These are phyloP conservation scores for Pitangus sulphuratus DNA, from an alignment of 2,797 vertebrate species.

Conservation along the genomic window DNA sequence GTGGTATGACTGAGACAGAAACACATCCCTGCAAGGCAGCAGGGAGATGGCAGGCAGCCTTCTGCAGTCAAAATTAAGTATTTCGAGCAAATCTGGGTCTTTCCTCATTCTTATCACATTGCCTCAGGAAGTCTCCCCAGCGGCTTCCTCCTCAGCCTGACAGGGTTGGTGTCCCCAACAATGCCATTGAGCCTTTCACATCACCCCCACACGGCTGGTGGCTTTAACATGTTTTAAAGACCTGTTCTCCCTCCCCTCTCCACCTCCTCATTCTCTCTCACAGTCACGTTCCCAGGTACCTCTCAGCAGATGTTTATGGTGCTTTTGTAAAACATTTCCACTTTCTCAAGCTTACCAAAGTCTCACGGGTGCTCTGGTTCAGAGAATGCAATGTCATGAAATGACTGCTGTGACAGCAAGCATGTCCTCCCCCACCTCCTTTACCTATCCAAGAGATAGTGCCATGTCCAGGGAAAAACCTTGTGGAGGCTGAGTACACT, in stretches of 20 bases:
- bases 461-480: neutral
- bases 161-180: neutral
- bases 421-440: neutral
- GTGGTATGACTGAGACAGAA: rapidly evolving
- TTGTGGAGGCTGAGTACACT: neutral
- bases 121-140: neutral
- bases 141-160: neutral
- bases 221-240: neutral
- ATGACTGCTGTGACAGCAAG: neutral
- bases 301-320: constrained; percentile 32
- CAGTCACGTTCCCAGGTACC: neutral
- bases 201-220: neutral
- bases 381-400: neutral
- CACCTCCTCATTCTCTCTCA: neutral
- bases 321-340: constrained; percentile 1
- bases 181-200: neutral
- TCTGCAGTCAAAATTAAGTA: constrained; percentile 35
- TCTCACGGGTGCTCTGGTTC: neutral
- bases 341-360: neutral
- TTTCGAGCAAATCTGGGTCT: constrained; percentile 6
- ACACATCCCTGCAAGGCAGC: neutral
- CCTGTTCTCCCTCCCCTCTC: neutral
- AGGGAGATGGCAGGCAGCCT: neutral
- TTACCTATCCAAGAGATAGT: neutral
- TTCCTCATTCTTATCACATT: neutral